Evolutionary conservation across 2,113 vertebrate species (phyloP).

Genomic region (Nyctereutes procyonoides): DNA sequence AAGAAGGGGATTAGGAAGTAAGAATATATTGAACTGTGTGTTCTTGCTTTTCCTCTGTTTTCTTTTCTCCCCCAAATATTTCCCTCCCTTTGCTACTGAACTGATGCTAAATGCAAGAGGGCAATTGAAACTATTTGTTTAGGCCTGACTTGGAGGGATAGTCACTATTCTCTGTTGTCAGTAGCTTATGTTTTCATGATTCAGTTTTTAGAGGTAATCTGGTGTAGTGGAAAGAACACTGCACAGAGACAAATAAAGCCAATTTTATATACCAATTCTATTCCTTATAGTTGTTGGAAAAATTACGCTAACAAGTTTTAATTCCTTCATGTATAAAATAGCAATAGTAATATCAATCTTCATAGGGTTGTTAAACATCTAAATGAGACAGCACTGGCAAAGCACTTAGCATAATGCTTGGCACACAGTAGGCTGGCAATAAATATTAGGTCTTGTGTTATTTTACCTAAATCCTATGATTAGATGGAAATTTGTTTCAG

Average conservation of each 20-base stretch:
- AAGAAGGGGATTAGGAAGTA: neutral
- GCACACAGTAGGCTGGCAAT: neutral
- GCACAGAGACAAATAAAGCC: neutral
- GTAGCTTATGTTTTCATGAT: slow-evolving; percentile 21
- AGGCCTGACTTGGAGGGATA: neutral
- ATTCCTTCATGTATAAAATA: neutral
- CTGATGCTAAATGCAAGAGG: neutral
- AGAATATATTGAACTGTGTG: neutral
- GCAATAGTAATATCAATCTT: neutral
- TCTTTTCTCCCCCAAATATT: neutral
- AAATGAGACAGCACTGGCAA: neutral
- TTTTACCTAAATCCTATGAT: slow-evolving; percentile 30
- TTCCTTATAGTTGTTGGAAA: neutral
- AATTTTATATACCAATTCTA: neutral
- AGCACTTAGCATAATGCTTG: neutral
- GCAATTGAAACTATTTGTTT: neutral
- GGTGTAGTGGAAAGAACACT: neutral
- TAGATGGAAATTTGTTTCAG: neutral
- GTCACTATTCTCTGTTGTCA: neutral
- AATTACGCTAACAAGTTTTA: slow-evolving; percentile 40
- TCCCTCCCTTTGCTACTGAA: neutral
- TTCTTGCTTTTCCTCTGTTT: neutral
- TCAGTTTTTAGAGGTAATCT: neutral
- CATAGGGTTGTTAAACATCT: neutral
- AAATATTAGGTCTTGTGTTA: neutral